Percentiles rank a stretch among this genome's conserved stretches.
Conservation (phyloP, 2,113 vertebrate species). For the Psilopogon haemacephalus region DNA sequence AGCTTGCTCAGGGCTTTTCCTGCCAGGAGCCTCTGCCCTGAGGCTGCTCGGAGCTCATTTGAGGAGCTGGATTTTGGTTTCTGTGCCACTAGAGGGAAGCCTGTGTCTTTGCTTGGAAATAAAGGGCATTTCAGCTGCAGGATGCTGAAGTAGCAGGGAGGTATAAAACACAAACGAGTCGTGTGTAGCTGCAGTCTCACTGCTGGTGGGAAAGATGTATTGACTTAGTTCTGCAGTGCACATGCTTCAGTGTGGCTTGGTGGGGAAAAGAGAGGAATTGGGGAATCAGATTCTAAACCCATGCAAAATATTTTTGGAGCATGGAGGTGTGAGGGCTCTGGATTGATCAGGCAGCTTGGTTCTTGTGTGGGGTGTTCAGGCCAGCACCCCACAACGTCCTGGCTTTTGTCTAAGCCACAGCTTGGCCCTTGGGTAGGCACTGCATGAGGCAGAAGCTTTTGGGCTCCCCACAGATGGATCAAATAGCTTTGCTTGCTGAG, state of each 20-base stretch:
- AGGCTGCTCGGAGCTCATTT: background rate
- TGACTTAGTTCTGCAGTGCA: background rate
- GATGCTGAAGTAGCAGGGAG: background rate
- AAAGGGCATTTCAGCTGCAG: background rate
- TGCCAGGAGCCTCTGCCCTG: background rate
- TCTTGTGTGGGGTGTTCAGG: background rate
- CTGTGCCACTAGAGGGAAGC: constrained; percentile 75
- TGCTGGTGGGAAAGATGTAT: background rate
- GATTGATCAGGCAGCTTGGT: background rate
- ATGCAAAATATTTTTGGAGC: background rate
- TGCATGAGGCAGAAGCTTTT: background rate
- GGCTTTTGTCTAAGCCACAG: background rate
- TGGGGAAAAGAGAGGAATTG: background rate
- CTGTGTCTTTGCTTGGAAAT: background rate
- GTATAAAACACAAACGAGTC: background rate
- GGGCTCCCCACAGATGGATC: background rate
- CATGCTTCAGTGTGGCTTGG: background rate
- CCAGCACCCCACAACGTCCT: fast-evolving
- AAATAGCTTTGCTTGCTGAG: background rate
- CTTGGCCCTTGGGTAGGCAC: background rate
- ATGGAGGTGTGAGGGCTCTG: background rate
- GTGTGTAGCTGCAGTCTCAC: background rate
- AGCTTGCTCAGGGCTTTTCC: background rate
- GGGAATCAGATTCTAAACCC: background rate
- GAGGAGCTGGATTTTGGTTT: constrained; percentile 40